A percentile compares a stretch with the other conserved stretches of the same genome.
Evolutionary conservation across 1,140 invertebrate genomes (phyloP).

Genomic region (Ceratina australensis): DNA sequence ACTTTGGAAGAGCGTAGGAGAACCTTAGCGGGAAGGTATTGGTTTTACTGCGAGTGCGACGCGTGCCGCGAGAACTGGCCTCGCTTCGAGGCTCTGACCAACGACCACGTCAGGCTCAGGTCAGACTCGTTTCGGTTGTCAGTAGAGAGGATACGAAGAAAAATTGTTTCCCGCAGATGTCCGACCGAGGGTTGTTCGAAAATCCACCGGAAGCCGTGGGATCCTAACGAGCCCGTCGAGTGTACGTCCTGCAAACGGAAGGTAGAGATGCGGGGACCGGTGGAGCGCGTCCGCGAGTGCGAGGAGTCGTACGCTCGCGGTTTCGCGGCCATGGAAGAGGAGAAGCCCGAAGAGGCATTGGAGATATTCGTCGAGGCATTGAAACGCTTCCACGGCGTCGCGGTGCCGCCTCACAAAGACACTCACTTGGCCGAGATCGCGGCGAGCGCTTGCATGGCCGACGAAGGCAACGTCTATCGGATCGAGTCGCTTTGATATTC

Average conservation of each 20-base stretch:
- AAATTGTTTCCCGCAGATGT: slow-evolving; percentile 77
- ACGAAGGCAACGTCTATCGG: slow-evolving; percentile 71
- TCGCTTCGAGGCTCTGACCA: slow-evolving; percentile 82
- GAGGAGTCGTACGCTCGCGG: slow-evolving; percentile 79
- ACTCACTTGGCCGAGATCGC: slow-evolving; percentile 83
- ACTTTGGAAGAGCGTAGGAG: slow-evolving; percentile 82
- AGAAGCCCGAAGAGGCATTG: slow-evolving; percentile 77
- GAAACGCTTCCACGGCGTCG: slow-evolving; percentile 77
- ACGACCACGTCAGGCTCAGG: slow-evolving; percentile 66
- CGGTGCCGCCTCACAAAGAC: slow-evolving; percentile 81
- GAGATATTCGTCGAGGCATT: slow-evolving; percentile 77
- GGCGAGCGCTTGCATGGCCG: slow-evolving; percentile 80
- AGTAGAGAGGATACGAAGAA: neutral
- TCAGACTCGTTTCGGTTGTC: slow-evolving; percentile 24
- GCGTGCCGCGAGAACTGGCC: slow-evolving; percentile 91
- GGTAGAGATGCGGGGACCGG: slow-evolving; percentile 78
- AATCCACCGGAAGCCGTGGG: slow-evolving; percentile 77
- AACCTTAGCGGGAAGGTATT: slow-evolving; percentile 86
- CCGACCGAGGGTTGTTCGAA: slow-evolving; percentile 79
- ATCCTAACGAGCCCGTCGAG: slow-evolving; percentile 63
- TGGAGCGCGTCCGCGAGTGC: slow-evolving; percentile 78
- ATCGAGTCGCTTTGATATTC: too few relatives aligned
- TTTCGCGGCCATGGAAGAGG: slow-evolving; percentile 77
- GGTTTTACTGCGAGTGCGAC: slow-evolving; percentile 88
- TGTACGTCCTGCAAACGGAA: slow-evolving; percentile 81